Base-by-base conservation (phyloP, 1,140 invertebrate genomes). In the Anastrepha ludens region DNA sequence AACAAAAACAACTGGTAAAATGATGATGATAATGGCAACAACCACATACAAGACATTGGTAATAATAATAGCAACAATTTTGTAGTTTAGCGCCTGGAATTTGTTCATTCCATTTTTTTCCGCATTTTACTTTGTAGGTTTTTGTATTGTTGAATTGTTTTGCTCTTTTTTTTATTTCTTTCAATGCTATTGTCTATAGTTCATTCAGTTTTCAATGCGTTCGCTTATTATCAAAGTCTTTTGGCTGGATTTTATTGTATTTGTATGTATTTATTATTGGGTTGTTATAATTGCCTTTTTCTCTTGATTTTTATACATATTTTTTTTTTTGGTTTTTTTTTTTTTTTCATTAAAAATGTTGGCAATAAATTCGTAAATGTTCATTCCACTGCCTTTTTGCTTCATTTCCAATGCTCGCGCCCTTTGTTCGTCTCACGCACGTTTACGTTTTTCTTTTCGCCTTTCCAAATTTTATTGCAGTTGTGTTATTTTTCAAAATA, bases 21-120 rank as follows among this genome's bases (percentile, higher is more conserved):
- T 81, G 74, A 81, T 58, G 50, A 55, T 81, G 74, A 67, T 67
- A 11, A 67, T 67, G 29, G 9, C 74, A 81, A 81, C 74, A 81
- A 29, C 17, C 44, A 81, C 74, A 81, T n/a, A 29, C 9, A 9
- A 20, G 20, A 81, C 47, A 55, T 81, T n/a, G 74, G 44, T 81
- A 81, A 55, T 55, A 81, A 81, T 81, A 81, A 81, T 81, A 81
- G 74, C 74, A 81, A 81, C 74, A 58, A 81, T 81, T 81, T 81
- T 81, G 74, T 81, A 81, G 74, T 81, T 81, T 81, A 81, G 74
- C 74, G 74, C 74, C 74, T 81, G 50, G 47, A 81, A 81, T 50
- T 55, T 81, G 74, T 81, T 20, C 74, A 81, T 81, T 81, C 55
- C 17, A 55, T 58, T 81, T 67, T 62, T 62, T 67, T 67, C 13